Base-by-base conservation (phyloP, 35 echinoderm and acorn worm genomes). In the Ophiothrix spiculata region DNA sequence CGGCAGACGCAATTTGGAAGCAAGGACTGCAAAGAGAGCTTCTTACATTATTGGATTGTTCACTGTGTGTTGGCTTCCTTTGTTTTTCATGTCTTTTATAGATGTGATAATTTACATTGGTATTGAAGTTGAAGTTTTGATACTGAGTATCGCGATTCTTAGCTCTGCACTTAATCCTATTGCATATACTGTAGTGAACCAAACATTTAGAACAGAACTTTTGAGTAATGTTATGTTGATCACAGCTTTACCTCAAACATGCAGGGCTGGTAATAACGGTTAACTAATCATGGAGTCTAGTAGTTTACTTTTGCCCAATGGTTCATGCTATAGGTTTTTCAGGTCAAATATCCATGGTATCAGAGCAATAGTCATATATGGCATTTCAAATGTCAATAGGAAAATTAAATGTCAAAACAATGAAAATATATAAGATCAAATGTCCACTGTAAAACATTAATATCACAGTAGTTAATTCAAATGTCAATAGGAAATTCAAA, bases 121-220 rank as follows among this genome's bases (percentile, higher is more conserved):
- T 13, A 37, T 78, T 28, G 83, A 88, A n/a, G 86, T 89, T 33
- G 75, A 88, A 36, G 64, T 89, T 32, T 87, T 94, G 32, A 39
- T 86, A 31, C 60, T 77, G 4, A 76, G 75, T 49, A 77, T 91
- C 0, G 90, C 90, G 21, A 63, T 91, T 1, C 73, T 97, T 36
- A 91, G 94, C 77, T 86, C 94, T n/a, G 90, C 86, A 28, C 35
- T 92, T 13, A 97, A 97, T 37, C 94, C 94, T 28, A 82, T 97
- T 19, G 86, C 92, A 31, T 97, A 97, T 54, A 91, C 90, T 38
- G 85, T 97, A 0, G 90, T 97, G 37, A 97, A 97, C 60, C 64
- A 85, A 56, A 41, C 79, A 74, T 95, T 88, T 80, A 79, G 89
- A 40, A 81, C 39, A 15, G 93, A 95, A 56, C 91, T 95, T 29